These are phyloP conservation scores for Melinopterus prodromus DNA, from an alignment of 2,888 invertebrate genomes.

Conservation along the genomic window DNA sequence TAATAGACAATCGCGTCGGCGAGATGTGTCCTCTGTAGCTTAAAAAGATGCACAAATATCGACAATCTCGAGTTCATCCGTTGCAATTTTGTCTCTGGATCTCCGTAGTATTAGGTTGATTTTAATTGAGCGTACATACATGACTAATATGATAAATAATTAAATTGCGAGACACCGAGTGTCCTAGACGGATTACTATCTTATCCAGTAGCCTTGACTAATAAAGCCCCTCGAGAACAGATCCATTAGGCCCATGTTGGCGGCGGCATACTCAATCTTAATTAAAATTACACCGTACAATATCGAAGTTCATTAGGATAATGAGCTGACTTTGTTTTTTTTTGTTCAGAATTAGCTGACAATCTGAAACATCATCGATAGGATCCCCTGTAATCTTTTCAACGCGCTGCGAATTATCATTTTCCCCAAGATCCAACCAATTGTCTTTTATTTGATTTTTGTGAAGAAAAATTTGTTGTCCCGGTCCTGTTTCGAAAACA, in stretches of 20 bases:
- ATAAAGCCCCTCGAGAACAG: background rate
- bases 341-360: background rate
- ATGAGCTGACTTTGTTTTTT: conserved; percentile 30
- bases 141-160: background rate
- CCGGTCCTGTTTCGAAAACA: background rate
- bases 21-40: too few species aligned
- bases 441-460: background rate
- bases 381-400: background rate
- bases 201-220: background rate
- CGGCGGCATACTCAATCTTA: conserved; percentile 29
- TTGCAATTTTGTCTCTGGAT: too few species aligned
- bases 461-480: background rate
- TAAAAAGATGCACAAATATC: background rate
- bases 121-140: background rate
- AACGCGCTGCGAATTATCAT: background rate
- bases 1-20: too few species aligned
- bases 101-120: background rate
- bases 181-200: background rate
- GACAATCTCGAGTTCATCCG: too few species aligned
- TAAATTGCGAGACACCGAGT: background rate
- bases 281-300: conserved; percentile 34
- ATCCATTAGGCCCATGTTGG: background rate
- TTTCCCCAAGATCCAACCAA: background rate
- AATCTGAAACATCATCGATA: background rate
- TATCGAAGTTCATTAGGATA: conserved; percentile 34